phyloP scores from a whole-genome alignment of 2,797 vertebrate species.

The Acanthurus lineatus region DNA sequence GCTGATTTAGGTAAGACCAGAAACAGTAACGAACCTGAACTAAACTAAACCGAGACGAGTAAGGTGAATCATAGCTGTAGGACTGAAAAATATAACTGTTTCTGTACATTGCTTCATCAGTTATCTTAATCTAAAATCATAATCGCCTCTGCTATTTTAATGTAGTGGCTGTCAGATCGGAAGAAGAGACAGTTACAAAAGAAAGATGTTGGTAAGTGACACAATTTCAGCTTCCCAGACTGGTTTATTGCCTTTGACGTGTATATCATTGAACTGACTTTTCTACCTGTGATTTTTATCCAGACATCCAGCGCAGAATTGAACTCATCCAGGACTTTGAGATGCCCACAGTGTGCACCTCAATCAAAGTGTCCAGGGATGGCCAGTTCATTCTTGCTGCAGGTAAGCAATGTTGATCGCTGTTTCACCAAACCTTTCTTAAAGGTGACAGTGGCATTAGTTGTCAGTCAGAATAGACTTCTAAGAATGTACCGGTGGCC shows the following conservation, averaged over 20 bases:
- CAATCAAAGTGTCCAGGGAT: constrained; percentile 94
- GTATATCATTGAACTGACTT: not conserved
- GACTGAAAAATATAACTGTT: too few species aligned
- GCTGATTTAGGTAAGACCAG: too few species aligned
- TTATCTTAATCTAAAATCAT: not conserved
- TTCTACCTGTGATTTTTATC: not conserved
- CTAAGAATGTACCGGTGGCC: not conserved
- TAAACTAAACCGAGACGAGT: too few species aligned
- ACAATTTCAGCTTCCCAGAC: not conserved
- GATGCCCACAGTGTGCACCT: constrained; percentile 96
- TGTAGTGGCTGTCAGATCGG: constrained; percentile 95
- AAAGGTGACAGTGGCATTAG: not conserved
- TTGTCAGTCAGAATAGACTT: not conserved
- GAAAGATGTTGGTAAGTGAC: constrained; percentile 92
- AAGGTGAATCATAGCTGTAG: too few species aligned
- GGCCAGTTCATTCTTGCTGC: constrained; percentile 96
- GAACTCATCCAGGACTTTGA: constrained; percentile 99
- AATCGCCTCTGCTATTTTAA: not conserved
- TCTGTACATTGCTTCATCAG: too few species aligned
- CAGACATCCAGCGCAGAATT: constrained; percentile 95
- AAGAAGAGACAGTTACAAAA: constrained; percentile 96
- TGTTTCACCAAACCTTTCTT: not conserved
- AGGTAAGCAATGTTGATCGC: constrained; percentile 78
- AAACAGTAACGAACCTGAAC: too few species aligned
- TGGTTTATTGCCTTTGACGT: accelerated